Base-by-base conservation (phyloP, 2,888 invertebrate genomes). In the Cyclophora punctaria region DNA sequence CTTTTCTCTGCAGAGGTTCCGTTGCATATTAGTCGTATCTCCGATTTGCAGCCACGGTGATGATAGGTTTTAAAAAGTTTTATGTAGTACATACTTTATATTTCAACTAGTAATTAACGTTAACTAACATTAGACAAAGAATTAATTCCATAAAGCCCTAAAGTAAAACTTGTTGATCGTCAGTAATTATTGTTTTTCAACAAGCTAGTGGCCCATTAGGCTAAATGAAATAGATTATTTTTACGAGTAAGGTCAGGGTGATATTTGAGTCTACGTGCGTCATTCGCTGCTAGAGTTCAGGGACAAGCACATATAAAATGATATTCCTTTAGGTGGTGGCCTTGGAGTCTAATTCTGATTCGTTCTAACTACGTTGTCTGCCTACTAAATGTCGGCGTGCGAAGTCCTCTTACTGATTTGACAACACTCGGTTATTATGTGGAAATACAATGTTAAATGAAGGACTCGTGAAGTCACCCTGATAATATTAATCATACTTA, bases 331-430 rank as follows among this genome's bases (percentile, higher is more conserved):
- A 72, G 69, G 71, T 59, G 64, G 62, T 69, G 81, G 75, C 86
- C 87, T 86, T 85, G 83, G 72, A 77, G 78, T 76, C 78, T 82
- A 82, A 86, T 83, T 83, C 80, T 78, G 83, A 82, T 80, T 78
- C 79, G 80, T 71, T 80, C 73, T 70, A 79, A 78, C 80, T 80
- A 83, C 81, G 83, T 69, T 67, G 82, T 83, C 78, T 82, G 83
- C 78, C 71, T 83, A 77, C 77, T 75, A 80, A 83, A 72, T 71
- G 64, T 57, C 60, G 66, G 59, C 59, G 57, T 66, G 58, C 66
- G 54, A 52, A 55, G 52, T 60, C 53, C 50, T 55, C 50, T 48
- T 48, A 56, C 48, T 52, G 57, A 52, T 55, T 52, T 44, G 7
- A 53, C 56, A 54, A 51, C 55, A 46, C 50, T 55, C 49, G 51